Evolutionary conservation across 2,113 vertebrate species (phyloP).

Genomic region (Malurus cyaneus): DNA sequence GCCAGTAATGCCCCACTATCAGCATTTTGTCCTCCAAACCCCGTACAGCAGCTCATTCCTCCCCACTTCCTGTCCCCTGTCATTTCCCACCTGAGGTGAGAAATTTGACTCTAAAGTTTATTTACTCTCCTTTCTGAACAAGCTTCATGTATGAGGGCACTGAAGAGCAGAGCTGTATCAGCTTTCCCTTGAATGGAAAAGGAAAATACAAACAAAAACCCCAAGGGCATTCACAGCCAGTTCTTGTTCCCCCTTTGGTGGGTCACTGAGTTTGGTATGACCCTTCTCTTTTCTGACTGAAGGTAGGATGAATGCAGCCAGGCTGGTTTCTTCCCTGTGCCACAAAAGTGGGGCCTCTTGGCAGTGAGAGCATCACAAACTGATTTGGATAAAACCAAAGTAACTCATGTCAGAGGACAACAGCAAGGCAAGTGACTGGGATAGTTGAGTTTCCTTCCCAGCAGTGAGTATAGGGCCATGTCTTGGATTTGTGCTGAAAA

Average conservation of each 20-base stretch:
- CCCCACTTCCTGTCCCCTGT: not conserved
- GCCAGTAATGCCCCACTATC: accelerated
- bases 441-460: not conserved
- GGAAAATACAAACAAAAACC: not conserved
- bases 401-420: not conserved
- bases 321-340: not conserved
- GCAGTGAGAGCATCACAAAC: not conserved
- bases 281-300: not conserved
- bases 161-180: not conserved
- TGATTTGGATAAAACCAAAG: not conserved
- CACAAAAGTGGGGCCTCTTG: not conserved
- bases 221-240: not conserved
- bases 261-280: not conserved
- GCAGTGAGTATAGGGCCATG: not conserved
- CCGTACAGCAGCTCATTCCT: not conserved
- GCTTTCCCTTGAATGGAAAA: not conserved
- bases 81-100: not conserved
- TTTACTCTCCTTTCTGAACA: not conserved
- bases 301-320: not conserved
- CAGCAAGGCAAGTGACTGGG: not conserved
- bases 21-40: not conserved
- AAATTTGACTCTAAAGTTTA: not conserved
- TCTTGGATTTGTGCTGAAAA: not conserved
- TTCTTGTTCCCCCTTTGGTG: not conserved
- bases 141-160: not conserved